phyloP scores from a whole-genome alignment of 2,797 vertebrate species.

The Pseudopleuronectes americanus region DNA sequence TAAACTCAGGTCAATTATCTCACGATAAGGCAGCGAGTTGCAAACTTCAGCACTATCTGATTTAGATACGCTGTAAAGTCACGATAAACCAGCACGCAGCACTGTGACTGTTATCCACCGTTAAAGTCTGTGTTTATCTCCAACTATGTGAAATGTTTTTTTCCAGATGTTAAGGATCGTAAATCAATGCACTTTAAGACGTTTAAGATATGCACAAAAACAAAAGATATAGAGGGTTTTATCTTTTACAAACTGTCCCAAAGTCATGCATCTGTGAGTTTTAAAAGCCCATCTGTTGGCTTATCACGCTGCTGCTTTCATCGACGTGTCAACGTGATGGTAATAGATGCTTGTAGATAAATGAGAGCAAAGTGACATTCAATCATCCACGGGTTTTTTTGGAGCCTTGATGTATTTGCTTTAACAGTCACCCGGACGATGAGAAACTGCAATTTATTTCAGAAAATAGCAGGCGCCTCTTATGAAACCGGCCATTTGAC shows the following conservation, averaged over 20 bases:
- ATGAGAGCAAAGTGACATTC: constrained; percentile 74
- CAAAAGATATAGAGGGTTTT: constrained; percentile 28
- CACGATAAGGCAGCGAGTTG: constrained; percentile 49
- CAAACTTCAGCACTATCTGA: constrained; percentile 51
- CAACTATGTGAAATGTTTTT: constrained; percentile 25
- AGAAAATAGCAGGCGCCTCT: constrained; percentile 72
- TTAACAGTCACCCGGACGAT: constrained; percentile 67
- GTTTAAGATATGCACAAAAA: constrained; percentile 16
- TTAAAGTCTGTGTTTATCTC: constrained; percentile 32
- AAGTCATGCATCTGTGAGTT: constrained; percentile 60
- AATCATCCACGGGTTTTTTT: constrained; percentile 70
- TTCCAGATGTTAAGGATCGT: constrained; percentile 26
- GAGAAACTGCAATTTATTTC: constrained; percentile 73
- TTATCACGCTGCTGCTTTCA: constrained; percentile 48
- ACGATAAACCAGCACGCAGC: constrained; percentile 18
- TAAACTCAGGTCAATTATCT: constrained; percentile 69
- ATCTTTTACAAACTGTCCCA: constrained; percentile 54
- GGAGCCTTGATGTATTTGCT: constrained; percentile 70
- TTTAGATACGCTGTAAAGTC: constrained; percentile 33
- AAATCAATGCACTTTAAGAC: constrained; percentile 29
- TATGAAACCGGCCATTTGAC: constrained; percentile 76
- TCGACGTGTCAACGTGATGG: constrained; percentile 62
- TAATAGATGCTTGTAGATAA: constrained; percentile 73
- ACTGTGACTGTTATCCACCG: constrained; percentile 40
- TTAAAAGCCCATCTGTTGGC: constrained; percentile 68